These are phyloP conservation scores for Leptogaster cylindrica DNA, from an alignment of 2,888 invertebrate genomes.

Conservation along the genomic window DNA sequence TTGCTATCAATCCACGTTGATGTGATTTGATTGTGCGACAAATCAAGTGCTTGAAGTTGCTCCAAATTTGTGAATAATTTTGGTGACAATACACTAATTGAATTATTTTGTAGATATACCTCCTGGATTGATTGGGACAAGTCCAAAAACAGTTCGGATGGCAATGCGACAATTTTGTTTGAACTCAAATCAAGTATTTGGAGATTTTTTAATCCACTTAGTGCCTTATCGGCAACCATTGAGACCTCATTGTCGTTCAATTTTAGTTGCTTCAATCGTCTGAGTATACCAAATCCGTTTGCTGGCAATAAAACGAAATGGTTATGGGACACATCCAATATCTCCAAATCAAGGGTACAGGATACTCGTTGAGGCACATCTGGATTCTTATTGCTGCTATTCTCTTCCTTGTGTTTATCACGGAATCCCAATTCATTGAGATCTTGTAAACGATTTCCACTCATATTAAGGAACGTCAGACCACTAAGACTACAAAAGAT, in stretches of 20 bases:
- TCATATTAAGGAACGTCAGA: conserved; percentile 81
- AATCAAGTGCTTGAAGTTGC: conserved; percentile 79
- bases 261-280: conserved; percentile 79
- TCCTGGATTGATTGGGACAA: conserved; percentile 81
- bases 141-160: conserved; percentile 83
- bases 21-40: conserved; percentile 85
- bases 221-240: conserved; percentile 83
- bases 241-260: conserved; percentile 89
- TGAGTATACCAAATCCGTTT: conserved; percentile 80
- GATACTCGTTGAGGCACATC: conserved; percentile 53
- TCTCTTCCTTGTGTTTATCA: conserved; percentile 62
- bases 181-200: conserved; percentile 88
- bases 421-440: conserved; percentile 85
- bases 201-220: conserved; percentile 80
- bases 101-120: conserved; percentile 90
- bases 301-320: conserved; percentile 83
- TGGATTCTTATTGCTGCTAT: conserved; percentile 39
- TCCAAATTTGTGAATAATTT: conserved; percentile 85
- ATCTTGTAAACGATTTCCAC: conserved; percentile 86
- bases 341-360: conserved; percentile 81
- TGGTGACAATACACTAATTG: conserved; percentile 83
- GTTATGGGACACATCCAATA: conserved; percentile 83
- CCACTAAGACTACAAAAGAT: conserved; percentile 84
- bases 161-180: conserved; percentile 87
- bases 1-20: conserved; percentile 85